These are phyloP conservation scores for Pseudobourletiella spinata DNA, from an alignment of 1,140 invertebrate genomes.

Conservation along the genomic window DNA sequence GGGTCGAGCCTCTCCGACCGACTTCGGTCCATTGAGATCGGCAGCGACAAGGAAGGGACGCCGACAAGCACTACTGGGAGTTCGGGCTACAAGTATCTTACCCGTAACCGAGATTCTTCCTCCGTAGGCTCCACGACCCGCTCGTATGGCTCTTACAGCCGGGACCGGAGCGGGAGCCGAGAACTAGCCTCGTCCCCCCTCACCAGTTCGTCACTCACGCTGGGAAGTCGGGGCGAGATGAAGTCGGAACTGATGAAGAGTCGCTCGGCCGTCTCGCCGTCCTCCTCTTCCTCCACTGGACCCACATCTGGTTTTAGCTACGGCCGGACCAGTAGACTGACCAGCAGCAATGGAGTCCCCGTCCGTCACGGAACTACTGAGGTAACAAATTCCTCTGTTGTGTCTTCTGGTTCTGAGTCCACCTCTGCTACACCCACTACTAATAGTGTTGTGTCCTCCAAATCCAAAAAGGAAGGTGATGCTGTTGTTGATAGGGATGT, in stretches of 20 bases:
- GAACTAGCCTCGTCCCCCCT: conserved; percentile 16
- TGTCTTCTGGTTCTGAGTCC: conserved; percentile 14
- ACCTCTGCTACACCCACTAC: conserved; percentile 23
- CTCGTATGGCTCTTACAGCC: conserved; percentile 2
- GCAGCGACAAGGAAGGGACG: conserved; percentile 6
- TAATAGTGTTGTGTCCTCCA: conserved; percentile 15
- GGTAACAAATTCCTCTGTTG: conserved; percentile 28
- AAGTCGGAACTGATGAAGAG: conserved; percentile 6
- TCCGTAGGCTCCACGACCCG: conserved; percentile 1
- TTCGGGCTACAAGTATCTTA: conserved; percentile 9
- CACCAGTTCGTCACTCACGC: neutral
- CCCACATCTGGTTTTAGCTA: neutral
- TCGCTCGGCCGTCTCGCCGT: conserved; percentile 6
- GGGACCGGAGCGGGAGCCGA: conserved; percentile 32
- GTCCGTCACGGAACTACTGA: conserved; percentile 14
- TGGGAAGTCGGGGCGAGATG: neutral
- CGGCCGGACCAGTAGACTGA: neutral
- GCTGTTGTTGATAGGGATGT: conserved; percentile 22
- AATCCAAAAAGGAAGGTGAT: conserved; percentile 17
- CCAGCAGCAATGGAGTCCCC: conserved; percentile 12
- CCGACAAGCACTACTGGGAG: neutral
- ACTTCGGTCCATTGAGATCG: conserved; percentile 22
- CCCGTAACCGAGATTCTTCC: conserved; percentile 13
- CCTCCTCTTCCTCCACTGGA: neutral
- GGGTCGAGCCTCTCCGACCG: conserved; percentile 20